These are phyloP conservation scores for Daktulosphaira vitifoliae DNA, from an alignment of 1,140 invertebrate species.

Conservation along the genomic window DNA sequence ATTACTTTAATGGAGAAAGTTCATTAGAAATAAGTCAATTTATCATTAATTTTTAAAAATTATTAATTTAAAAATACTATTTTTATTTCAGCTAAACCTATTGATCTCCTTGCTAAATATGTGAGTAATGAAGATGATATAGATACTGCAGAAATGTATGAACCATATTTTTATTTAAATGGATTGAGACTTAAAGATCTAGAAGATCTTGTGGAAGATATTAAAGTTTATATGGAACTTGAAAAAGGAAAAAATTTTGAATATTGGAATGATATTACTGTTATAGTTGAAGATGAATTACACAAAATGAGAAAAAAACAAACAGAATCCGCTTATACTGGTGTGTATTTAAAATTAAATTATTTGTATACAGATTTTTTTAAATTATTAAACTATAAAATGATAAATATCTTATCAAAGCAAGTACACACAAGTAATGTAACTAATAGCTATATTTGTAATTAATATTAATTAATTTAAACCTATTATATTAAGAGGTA, in stretches of 20 bases:
- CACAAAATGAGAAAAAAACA: slow-evolving; percentile 69
- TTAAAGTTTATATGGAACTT: slow-evolving; percentile 81
- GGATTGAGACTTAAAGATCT: slow-evolving; percentile 84
- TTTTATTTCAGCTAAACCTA: slow-evolving; percentile 73
- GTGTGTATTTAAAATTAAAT: neutral
- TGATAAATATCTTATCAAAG: too few relatives aligned
- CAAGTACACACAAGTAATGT: too few relatives aligned
- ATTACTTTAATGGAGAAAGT: too few relatives aligned
- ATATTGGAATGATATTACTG: slow-evolving; percentile 96
- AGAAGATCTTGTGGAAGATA: slow-evolving; percentile 96
- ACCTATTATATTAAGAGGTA: too few relatives aligned
- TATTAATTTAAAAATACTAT: neutral
- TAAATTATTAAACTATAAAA: too few relatives aligned
- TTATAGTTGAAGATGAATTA: slow-evolving; percentile 92
- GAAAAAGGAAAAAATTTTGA: slow-evolving; percentile 78
- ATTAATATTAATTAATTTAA: too few relatives aligned
- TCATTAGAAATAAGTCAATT: too few relatives aligned
- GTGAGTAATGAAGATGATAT: slow-evolving; percentile 87
- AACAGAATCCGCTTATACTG: slow-evolving; percentile 44
- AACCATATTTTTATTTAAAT: slow-evolving; percentile 92
- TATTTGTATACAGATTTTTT: too few relatives aligned
- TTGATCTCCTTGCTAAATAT: slow-evolving; percentile 94
- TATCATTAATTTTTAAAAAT: neutral
- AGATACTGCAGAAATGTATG: slow-evolving; percentile 93
- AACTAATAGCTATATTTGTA: too few relatives aligned